Base-by-base conservation (phyloP, 2,888 invertebrate genomes). In the Hartigia nigra region DNA sequence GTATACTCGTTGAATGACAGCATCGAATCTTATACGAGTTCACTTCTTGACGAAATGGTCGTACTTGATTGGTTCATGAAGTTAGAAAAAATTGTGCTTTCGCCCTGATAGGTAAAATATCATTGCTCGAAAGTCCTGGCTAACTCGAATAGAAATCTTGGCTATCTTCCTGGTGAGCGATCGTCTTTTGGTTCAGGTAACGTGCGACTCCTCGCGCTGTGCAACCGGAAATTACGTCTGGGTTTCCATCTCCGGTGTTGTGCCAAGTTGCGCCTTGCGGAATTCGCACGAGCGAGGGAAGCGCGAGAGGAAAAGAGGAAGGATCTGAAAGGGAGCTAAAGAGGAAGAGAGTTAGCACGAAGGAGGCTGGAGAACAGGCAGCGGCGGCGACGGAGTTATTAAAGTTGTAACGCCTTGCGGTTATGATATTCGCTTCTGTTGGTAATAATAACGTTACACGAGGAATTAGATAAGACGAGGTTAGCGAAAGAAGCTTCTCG, bases 241-340 rank as follows among this genome's bases (percentile, higher is more conserved):
- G 90, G 87, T 86, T 90, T 91, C 90, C 90, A 91, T 91, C 90
- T 91, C 91, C 91, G 91, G 91, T 90, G 90, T 90, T 89, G 89
- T 86, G 87, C 90, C 86, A 88, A 88, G 90, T 87, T 87, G 82
- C 80, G 81, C 80, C 82, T 82, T 80, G 77, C 80, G 81, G 79
- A 82, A 84, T 83, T 81, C 80, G 78, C 77, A 69, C 78, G 74
- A 79, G 81, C 74, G 80, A 79, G 78, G 77, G 75, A 81, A 79
- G 77, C 78, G 35, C 69, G 79, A 31, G 37, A 36, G 37, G 70
- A 69, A 77, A 76, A 55, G 77, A 74, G 78, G 75, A 78, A 72
- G 76, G 75, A 70, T 32, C 75, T 72, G 70, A 76, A 78, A 34
- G 76, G 37, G 77, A 74, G 77, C 31, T 72, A 70, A 70, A 34